Conservation (phyloP, 2,113 vertebrate species). For the Tetraodon nigroviridis region DNA sequence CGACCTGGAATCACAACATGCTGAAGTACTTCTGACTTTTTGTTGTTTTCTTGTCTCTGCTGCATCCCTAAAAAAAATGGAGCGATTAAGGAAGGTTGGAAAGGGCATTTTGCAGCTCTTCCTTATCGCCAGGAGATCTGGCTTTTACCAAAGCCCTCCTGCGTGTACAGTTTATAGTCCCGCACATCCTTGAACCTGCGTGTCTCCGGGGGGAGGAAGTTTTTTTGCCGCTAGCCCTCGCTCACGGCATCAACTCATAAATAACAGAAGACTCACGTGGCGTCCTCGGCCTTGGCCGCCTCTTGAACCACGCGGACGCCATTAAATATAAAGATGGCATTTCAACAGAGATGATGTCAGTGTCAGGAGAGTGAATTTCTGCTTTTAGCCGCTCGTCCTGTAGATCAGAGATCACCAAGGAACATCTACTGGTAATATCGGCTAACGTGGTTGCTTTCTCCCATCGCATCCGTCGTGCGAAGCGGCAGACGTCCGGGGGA, state of each 20-base stretch:
- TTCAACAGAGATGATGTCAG: neutral
- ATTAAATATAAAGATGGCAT: constrained; percentile 38
- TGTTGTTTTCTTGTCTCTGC: no score
- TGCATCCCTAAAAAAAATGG: no score
- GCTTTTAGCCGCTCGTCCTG: neutral
- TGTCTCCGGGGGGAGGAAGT: constrained; percentile 26
- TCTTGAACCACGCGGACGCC: constrained; percentile 6
- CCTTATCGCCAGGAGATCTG: constrained; percentile 31
- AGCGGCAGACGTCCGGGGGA: neutral
- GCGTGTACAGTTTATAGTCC: constrained; percentile 15
- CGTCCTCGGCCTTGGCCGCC: constrained; percentile 3
- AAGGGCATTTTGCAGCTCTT: neutral
- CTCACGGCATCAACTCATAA: constrained; percentile 55
- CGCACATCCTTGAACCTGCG: constrained; percentile 33
- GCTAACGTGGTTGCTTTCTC: neutral
- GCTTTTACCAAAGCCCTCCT: constrained; percentile 2
- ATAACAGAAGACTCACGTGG: constrained; percentile 51
- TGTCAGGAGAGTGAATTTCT: neutral
- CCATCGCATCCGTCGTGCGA: constrained; percentile 6
- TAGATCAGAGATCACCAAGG: neutral
- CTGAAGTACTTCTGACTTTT: no score
- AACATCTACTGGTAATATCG: no score
- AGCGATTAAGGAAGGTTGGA: no score
- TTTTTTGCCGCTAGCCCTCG: constrained; percentile 26
- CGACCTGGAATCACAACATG: neutral